These are phyloP conservation scores for Ceratina calcarata DNA, from an alignment of 1,140 invertebrate genomes.

Conservation along the genomic window DNA sequence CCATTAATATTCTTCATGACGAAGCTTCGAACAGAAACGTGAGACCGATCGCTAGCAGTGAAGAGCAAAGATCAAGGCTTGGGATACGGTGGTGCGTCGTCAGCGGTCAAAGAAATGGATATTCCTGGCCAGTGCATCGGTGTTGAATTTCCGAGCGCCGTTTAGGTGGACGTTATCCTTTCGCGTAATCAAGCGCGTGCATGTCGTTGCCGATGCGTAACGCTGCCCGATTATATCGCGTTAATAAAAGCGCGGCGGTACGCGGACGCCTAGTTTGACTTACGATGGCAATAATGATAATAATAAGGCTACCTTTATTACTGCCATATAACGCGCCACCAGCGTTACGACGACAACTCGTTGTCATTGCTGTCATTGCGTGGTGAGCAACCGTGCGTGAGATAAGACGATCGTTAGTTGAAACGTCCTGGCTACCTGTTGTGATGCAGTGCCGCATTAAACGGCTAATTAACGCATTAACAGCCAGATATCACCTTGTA, in stretches of 20 bases:
- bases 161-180: conserved; percentile 47
- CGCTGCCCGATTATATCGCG: conserved; percentile 55
- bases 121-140: conserved; percentile 20
- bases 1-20: neutral
- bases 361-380: conserved; percentile 38
- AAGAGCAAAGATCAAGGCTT: conserved; percentile 9
- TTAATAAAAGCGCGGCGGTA: conserved; percentile 20
- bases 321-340: conserved; percentile 32
- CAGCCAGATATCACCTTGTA: neutral
- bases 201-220: conserved; percentile 42
- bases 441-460: neutral
- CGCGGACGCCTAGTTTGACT: conserved; percentile 39
- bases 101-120: conserved; percentile 32
- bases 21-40: neutral
- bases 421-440: conserved; percentile 19
- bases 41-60: neutral
- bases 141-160: conserved; percentile 50
- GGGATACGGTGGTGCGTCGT: conserved; percentile 9
- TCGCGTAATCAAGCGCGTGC: conserved; percentile 46
- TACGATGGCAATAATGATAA: conserved; percentile 63
- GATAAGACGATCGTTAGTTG: conserved; percentile 46
- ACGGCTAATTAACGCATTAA: neutral
- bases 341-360: conserved; percentile 10
- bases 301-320: conserved; percentile 49
- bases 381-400: conserved; percentile 15